A percentile compares a stretch with the other conserved stretches of the same genome.
Evolutionary conservation across 2,888 invertebrate genomes (phyloP).

Genomic region (Pherbina coryleti): DNA sequence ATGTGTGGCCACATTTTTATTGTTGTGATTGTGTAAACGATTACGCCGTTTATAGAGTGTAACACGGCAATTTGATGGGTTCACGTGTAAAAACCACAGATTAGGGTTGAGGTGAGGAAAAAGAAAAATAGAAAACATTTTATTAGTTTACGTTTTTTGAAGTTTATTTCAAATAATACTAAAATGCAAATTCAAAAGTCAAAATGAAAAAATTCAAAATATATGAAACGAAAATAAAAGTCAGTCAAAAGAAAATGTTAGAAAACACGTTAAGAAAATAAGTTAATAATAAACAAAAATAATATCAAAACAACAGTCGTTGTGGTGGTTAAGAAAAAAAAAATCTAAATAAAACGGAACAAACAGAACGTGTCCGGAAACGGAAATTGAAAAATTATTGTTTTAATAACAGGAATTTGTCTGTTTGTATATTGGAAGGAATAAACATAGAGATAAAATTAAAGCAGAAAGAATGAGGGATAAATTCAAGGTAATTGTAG

Average conservation of each 20-base stretch:
- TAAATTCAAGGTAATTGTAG: no score
- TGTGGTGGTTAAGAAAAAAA: neutral
- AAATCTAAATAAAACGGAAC: neutral
- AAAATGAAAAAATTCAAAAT: conserved; percentile 20
- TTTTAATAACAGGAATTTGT: no score
- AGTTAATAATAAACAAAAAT: neutral
- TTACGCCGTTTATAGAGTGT: conserved; percentile 1
- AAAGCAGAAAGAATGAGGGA: no score
- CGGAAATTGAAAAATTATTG: no score
- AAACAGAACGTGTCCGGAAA: neutral
- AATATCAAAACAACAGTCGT: neutral
- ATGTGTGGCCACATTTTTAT: conserved; percentile 23
- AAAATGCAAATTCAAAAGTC: conserved; percentile 34
- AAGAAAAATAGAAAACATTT: conserved; percentile 45
- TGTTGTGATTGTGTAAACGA: conserved; percentile 27
- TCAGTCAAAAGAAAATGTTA: neutral
- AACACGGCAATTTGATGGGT: neutral
- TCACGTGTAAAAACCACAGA: conserved; percentile 1
- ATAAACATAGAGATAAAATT: no score
- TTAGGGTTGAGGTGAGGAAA: conserved; percentile 48
- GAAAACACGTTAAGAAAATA: neutral
- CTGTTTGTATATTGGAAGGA: no score
- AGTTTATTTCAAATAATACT: conserved; percentile 34
- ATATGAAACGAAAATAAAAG: neutral
- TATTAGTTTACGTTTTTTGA: conserved; percentile 44